Evolutionary conservation across 2,888 invertebrate genomes (phyloP).

Genomic region (Plebejus argus): DNA sequence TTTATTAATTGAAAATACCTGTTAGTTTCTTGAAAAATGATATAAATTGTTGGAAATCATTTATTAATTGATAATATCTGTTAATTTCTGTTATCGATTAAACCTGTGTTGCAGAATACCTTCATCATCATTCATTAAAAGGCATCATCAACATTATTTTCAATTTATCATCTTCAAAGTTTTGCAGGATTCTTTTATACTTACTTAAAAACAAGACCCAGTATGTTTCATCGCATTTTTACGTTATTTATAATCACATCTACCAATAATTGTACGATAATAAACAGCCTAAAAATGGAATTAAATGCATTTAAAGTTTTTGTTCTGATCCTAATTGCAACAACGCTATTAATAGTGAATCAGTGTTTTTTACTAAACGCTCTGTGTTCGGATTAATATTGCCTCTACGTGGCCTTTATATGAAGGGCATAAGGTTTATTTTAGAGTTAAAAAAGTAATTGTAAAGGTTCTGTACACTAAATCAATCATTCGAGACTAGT

Average conservation of each 20-base stretch:
- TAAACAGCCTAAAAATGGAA: not conserved
- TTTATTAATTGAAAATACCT: not conserved
- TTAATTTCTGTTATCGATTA: not conserved
- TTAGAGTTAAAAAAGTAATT: not conserved
- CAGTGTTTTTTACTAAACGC: conserved; percentile 20
- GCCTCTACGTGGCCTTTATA: not conserved
- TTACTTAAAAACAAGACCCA: too few species aligned
- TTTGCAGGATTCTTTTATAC: too few species aligned
- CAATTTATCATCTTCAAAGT: too few species aligned
- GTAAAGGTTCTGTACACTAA: conserved; percentile 44
- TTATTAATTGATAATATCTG: not conserved
- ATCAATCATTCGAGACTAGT: conserved; percentile 52
- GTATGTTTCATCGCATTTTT: not conserved
- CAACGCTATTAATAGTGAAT: conserved; percentile 21
- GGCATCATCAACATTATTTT: too few species aligned
- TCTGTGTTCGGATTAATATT: not conserved
- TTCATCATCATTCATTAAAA: too few species aligned
- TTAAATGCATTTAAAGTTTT: conserved; percentile 11
- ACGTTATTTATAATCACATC: not conserved
- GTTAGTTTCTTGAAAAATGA: not conserved
- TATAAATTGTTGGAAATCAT: too few species aligned
- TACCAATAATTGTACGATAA: not conserved
- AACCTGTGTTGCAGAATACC: not conserved
- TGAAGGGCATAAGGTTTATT: not conserved
- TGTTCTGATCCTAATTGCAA: conserved; percentile 24